Evolutionary conservation across 2,113 vertebrate genomes (phyloP), one percentile per base, ranked within the genome.

Genomic region (Odobenus rosmarus): DNA sequence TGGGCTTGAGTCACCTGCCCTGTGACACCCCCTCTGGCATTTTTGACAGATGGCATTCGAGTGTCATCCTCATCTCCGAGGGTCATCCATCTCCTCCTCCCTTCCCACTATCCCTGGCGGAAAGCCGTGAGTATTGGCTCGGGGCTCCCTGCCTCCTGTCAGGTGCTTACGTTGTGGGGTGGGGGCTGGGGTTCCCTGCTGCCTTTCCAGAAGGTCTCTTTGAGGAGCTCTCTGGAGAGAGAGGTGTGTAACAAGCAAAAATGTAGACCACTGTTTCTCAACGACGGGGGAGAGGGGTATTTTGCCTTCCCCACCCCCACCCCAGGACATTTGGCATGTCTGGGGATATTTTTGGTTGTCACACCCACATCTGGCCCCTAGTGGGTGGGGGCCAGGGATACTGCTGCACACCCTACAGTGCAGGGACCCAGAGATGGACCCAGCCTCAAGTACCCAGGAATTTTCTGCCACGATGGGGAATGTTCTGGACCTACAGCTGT

Each of bases 41-140:
- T 71, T 79, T 79, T 55, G 74, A 49, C 98, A 99, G 99, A 97
- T 99, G 98, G 98, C 99, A 0, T 99, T 99, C 84, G 99, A 99
- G 93, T 99, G 99, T 0, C 99, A 99, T 49, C 99, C 99, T 81
- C 99, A 99, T 94, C 98, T 99, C 97, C 99, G 99, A 86, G 98
- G 99, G 7, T 98, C 99, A 0, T 97, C 98, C n/a, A 92, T 99
- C 94, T 98, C 99, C 21, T 99, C 99, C 0, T 99, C 99, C 0
- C 98, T 99, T 96, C 98, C 99, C 31, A 96, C 98, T 28, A 92
- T 99, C 46, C 98, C 99, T 0, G 99, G 99, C 46, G 99, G 99
- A 55, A 99, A 99, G 88, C 99, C 99, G 99, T 99, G 97, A 99
- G 99, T 99, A 96, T 18, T 0, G 31, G 23, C 12, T 24, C 23